Conservation (phyloP, 2,113 vertebrate species). For the Taurulus bubalis region DNA sequence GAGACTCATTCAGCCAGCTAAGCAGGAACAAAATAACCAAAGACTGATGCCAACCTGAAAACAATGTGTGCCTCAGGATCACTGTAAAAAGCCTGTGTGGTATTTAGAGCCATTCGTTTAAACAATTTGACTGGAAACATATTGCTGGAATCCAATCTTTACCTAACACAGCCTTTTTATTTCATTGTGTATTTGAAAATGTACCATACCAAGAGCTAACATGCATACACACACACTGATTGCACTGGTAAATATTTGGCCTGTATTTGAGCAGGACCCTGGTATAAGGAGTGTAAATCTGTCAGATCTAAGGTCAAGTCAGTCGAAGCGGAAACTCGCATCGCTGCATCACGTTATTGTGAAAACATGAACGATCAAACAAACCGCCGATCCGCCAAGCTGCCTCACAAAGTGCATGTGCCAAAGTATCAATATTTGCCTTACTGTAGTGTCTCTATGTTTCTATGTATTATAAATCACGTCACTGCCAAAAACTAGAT, state of each 20-base stretch:
- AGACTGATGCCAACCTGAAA: conserved; percentile 75
- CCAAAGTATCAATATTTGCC: conserved; percentile 68
- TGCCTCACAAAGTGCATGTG: conserved; percentile 61
- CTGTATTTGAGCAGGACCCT: conserved; percentile 13
- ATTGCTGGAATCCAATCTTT: conserved; percentile 34
- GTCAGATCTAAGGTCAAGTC: conserved; percentile 48
- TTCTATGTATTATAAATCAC: conserved; percentile 52
- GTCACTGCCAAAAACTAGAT: conserved; percentile 66
- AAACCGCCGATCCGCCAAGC: conserved; percentile 31
- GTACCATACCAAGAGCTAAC: conserved; percentile 48
- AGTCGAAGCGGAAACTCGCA: conserved; percentile 10
- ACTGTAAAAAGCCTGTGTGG: conserved; percentile 69
- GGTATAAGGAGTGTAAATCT: conserved; percentile 42
- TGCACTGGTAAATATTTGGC: conserved; percentile 55
- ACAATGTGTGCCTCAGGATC: conserved; percentile 79
- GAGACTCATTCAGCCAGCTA: conserved; percentile 79
- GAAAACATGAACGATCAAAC: conserved; percentile 21
- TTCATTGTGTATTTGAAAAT: conserved; percentile 32
- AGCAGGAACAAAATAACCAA: conserved; percentile 63
- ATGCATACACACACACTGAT: conserved; percentile 25
- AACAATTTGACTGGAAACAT: conserved; percentile 58
- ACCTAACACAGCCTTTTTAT: conserved; percentile 45
- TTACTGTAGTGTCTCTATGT: conserved; percentile 53
- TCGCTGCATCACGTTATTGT: conserved; percentile 10
- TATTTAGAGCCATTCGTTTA: conserved; percentile 60